Percentiles rank a stretch among this genome's conserved stretches.
Evolutionary conservation across 37 sponge, comb jelly and placozoan genomes (phyloP).

Genomic region (Diacarnus erythraeanus): DNA sequence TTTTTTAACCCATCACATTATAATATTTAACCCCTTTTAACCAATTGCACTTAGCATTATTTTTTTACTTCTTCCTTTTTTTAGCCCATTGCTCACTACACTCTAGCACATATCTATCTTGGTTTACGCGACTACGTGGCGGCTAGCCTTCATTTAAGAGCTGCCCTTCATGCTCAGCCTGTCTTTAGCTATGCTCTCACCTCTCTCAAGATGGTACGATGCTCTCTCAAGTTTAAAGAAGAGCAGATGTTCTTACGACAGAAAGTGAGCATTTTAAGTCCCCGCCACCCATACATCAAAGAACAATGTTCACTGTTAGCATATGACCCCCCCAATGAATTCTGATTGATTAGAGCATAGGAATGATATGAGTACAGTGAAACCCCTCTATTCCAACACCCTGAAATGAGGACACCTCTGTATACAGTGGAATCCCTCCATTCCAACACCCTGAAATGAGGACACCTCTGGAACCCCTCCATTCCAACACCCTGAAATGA

Average conservation of each 20-base stretch:
- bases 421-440: too few relatives aligned
- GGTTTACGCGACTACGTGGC: slow-evolving; percentile 42
- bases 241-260: slow-evolving; percentile 41
- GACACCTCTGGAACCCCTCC: too few relatives aligned
- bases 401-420: too few relatives aligned
- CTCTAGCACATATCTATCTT: slow-evolving; percentile 49
- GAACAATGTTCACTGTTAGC: too few relatives aligned
- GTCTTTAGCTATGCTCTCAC: slow-evolving; percentile 50
- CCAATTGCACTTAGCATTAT: not conserved
- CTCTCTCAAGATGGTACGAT: slow-evolving; percentile 52
- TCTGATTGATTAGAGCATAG: too few relatives aligned
- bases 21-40: not conserved
- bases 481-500: too few relatives aligned
- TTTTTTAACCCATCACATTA: not conserved
- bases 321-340: too few relatives aligned
- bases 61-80: not conserved
- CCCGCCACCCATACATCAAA: too few relatives aligned
- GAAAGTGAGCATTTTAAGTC: too few relatives aligned
- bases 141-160: slow-evolving; percentile 58
- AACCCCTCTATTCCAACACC: too few relatives aligned
- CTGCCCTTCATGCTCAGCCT: slow-evolving; percentile 51
- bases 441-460: too few relatives aligned
- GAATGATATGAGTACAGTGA: too few relatives aligned
- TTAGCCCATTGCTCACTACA: slow-evolving; percentile 67
- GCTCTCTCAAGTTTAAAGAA: slow-evolving; percentile 76